A percentile compares a stretch with the other conserved stretches of the same genome.
Conservation (phyloP, 1,140 invertebrate species). For the Drosophila kohkoa region DNA sequence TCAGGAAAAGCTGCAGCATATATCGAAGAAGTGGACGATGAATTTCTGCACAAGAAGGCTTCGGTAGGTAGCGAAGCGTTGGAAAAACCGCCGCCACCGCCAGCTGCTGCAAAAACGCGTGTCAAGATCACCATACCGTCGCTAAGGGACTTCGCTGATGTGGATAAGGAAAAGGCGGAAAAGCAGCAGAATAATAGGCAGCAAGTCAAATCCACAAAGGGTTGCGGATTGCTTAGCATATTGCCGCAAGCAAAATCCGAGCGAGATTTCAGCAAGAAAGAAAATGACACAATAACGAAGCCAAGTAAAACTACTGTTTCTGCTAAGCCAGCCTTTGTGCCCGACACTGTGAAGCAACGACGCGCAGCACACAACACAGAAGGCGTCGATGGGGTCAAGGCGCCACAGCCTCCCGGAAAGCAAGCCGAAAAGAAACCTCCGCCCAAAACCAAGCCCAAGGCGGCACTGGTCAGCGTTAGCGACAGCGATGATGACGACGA, state of each 20-base stretch:
- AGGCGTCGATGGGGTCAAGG: constrained; percentile 57
- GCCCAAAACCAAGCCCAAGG: constrained; percentile 4
- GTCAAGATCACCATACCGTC: constrained; percentile 84
- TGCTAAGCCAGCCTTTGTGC: constrained; percentile 61
- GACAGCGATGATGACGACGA: constrained; percentile 82
- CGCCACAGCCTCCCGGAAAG: constrained; percentile 10
- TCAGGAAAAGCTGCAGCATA: neutral
- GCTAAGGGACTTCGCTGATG: constrained; percentile 86
- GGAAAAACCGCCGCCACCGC: constrained; percentile 64
- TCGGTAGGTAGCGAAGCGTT: constrained; percentile 29
- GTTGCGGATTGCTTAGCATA: constrained; percentile 86
- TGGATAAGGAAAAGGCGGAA: constrained; percentile 81
- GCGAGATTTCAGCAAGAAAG: constrained; percentile 68
- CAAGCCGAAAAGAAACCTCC: constrained; percentile 11
- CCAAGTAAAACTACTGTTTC: neutral
- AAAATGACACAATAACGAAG: neutral
- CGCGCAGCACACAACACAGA: constrained; percentile 77
- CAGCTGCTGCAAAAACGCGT: constrained; percentile 60
- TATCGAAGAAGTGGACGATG: constrained; percentile 86
- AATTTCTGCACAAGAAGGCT: constrained; percentile 87
- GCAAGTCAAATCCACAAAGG: constrained; percentile 44
- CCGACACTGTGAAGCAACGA: constrained; percentile 72
- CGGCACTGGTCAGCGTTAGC: constrained; percentile 69
- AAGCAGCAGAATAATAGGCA: constrained; percentile 76
- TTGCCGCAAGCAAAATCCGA: constrained; percentile 86